These are phyloP conservation scores for Andrena bucephala DNA, from an alignment of 2,888 invertebrate genomes.

Conservation along the genomic window DNA sequence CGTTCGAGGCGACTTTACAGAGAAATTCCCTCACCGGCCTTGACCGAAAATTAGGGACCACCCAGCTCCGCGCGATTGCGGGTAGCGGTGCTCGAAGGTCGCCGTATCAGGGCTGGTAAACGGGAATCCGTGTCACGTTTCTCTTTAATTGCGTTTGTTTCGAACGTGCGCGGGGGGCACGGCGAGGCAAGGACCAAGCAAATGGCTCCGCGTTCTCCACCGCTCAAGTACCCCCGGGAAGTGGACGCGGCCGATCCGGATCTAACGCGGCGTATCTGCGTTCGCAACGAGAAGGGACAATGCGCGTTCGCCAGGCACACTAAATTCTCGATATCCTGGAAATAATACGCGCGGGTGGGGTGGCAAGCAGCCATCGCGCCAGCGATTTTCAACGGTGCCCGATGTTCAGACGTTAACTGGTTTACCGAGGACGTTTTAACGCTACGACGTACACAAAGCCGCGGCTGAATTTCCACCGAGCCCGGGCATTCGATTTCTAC, in stretches of 20 bases:
- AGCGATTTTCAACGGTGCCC: slow-evolving; percentile 12
- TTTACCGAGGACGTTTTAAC: slow-evolving; percentile 8
- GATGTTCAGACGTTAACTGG: slow-evolving; percentile 19
- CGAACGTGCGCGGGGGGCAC: slow-evolving; percentile 40
- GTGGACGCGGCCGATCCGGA: slow-evolving; percentile 34
- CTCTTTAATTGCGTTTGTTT: slow-evolving; percentile 73
- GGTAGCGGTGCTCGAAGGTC: slow-evolving; percentile 18
- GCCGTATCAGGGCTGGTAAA: slow-evolving; percentile 4
- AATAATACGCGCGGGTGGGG: slow-evolving; percentile 24
- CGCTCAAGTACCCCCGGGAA: slow-evolving; percentile 14
- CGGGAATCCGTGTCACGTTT: slow-evolving; percentile 62
- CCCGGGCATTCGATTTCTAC: neutral
- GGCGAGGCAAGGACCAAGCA: neutral
- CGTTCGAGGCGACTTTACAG: neutral
- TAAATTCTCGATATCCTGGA: slow-evolving; percentile 43
- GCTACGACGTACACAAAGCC: neutral
- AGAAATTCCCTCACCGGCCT: slow-evolving; percentile 31
- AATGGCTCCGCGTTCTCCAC: slow-evolving; percentile 37
- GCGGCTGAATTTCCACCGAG: neutral
- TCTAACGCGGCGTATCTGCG: slow-evolving; percentile 37
- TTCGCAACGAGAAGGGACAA: slow-evolving; percentile 24
- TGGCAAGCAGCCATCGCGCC: neutral
- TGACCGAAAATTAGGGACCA: slow-evolving; percentile 41
- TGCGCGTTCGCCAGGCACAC: slow-evolving; percentile 17
- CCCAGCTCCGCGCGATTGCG: neutral